Conservation (phyloP, 1,140 invertebrate species). For the Holcopasites calliopsidis region DNA sequence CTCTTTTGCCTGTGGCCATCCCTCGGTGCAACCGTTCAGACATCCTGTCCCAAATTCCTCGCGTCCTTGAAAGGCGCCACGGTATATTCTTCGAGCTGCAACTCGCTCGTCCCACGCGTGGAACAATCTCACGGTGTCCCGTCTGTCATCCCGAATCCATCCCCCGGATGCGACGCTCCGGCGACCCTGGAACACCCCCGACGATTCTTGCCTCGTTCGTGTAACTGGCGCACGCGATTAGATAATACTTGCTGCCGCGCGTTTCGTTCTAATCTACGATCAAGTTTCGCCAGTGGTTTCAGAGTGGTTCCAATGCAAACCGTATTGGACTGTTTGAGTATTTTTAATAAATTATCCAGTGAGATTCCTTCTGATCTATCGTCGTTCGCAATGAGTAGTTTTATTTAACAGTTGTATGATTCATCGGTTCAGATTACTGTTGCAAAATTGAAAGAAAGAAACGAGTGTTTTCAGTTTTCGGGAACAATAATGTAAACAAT, state of each 20-base stretch:
- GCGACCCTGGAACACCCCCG: not conserved
- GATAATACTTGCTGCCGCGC: not conserved
- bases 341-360: too few species aligned
- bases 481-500: too few species aligned
- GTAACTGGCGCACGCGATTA: not conserved
- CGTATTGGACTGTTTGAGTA: too few species aligned
- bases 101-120: not conserved
- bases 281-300: not conserved
- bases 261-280: not conserved
- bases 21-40: not conserved
- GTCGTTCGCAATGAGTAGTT: too few species aligned
- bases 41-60: not conserved
- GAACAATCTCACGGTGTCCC: conserved; percentile 17
- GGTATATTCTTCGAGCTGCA: conserved; percentile 9
- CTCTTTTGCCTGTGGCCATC: not conserved
- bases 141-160: conserved; percentile 5
- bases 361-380: too few species aligned
- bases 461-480: too few species aligned
- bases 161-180: not conserved
- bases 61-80: conserved; percentile 15
- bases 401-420: too few species aligned
- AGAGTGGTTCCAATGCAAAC: too few species aligned
- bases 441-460: too few species aligned
- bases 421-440: too few species aligned
- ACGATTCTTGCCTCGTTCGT: not conserved